Evolutionary conservation across 2,113 vertebrate species (phyloP), one percentile per base, ranked within the genome.

Genomic region (Gymnogyps californianus): DNA sequence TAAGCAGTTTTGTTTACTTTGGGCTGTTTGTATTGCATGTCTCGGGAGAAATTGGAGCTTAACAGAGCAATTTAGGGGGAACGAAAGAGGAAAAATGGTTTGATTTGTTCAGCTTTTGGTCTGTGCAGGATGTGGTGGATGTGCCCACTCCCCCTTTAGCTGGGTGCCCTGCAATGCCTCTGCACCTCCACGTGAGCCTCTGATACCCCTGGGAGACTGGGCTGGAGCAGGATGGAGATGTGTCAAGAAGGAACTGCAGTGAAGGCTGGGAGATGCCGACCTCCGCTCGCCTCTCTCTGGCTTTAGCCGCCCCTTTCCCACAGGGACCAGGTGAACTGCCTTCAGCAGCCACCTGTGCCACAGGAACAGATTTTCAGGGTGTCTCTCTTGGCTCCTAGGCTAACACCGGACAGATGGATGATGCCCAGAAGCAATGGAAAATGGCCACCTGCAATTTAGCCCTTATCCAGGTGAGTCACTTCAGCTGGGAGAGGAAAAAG

Each of bases 371-470:
- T 82, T 83, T 83, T 96, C 54, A 88, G 70, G 9, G 36, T 96
- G n/a, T 95, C 59, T 92, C 38, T 97, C 61, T 96, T 86, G 84
- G 49, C 25, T 91, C 31, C 46, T 77, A 99, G 99, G 99, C 99
- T 94, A 99, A 99, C 95, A 98, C 98, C 3, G 99, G 99, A 59
- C 99, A 99, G 97, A 98, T 99, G 71, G 98, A 99, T 65, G 98
- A 99, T 91, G 97, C 98, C 21, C 98, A 95, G 55, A 98, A 99
- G 95, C 98, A 99, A 67, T 98, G 98, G 98, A 98, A 97, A 96
- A 94, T 99, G 96, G 98, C 99, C 64, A 98, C 98, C 94, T 99
- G 99, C 95, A 99, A 99, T 96, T 97, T 99, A 76, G 99, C 99
- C 9, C 98, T 99, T 31, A 99, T 99, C 70, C 99, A 99, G 99